Evolutionary conservation across 1,140 invertebrate genomes (phyloP), one percentile per base, ranked within the genome.

Genomic region (Bicyclus anynana): DNA sequence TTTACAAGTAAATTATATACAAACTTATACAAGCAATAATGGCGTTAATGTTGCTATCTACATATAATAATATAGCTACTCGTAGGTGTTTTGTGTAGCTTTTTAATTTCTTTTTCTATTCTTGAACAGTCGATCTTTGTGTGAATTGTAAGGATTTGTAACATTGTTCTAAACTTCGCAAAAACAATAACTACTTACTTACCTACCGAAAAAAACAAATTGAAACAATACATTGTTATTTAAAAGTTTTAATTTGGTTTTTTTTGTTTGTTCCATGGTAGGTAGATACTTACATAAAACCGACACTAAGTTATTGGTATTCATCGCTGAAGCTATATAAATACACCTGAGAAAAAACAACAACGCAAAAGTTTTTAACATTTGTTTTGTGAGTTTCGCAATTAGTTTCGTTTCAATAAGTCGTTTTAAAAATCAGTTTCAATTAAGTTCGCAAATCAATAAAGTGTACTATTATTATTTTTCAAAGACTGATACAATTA

Each of bases 271-370:
- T n/a, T n/a, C n/a, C n/a, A n/a, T n/a, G n/a, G n/a, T n/a, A n/a
- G n/a, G n/a, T n/a, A n/a, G n/a, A n/a, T n/a, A n/a, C n/a, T 33
- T 33, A 33, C 29, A 12, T 12, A 33, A 33, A 33, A 12, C 10
- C 29, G 10, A 12, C 12, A 12, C n/a, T 33, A 27, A 27, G 29
- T 65, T 54, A 10, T 7, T 58, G 23, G 23, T 68, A n/a, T 54
- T 16, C 60, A 49, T 33, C 33, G 23, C 16, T 9, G 46, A 49
- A 49, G 29, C 37, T 35, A 18, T 40, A 40, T 26, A 7, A 26
- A 27, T 27, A 27, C 26, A 27, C 20, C 50, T 7, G 29, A 21
- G 51, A 21, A 42, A 53, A 53, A 20, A 51, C 63, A 50, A 38
- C 18, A 18, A 18, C 7, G 0, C 20, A 44, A 40, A 16, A 6